Evolutionary conservation across 1,140 invertebrate genomes (phyloP).

Genomic region (Homarus americanus): DNA sequence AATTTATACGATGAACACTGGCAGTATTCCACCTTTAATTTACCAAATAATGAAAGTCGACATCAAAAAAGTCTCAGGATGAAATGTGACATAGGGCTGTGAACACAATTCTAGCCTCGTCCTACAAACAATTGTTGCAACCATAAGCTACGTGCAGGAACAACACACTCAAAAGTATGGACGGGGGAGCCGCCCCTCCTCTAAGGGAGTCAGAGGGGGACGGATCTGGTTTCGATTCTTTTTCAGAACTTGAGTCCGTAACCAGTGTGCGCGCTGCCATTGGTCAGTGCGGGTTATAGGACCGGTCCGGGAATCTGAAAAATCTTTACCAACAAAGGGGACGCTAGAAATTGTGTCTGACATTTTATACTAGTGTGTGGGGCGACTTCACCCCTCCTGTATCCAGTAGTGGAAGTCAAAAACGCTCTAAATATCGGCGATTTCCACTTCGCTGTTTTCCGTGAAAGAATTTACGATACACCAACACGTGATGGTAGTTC

Average conservation of each 20-base stretch:
- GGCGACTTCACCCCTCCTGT: slow-evolving; percentile 39
- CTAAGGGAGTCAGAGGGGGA: slow-evolving; percentile 40
- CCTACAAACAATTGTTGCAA: slow-evolving; percentile 26
- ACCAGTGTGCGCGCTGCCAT: slow-evolving; percentile 12
- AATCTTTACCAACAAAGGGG: slow-evolving; percentile 62
- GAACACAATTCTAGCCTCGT: neutral
- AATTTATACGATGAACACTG: no score
- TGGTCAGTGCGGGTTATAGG: slow-evolving; percentile 46
- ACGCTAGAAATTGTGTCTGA: slow-evolving; percentile 61
- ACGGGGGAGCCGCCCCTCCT: slow-evolving; percentile 3
- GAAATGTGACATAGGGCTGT: neutral
- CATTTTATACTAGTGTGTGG: slow-evolving; percentile 44
- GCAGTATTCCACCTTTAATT: no score
- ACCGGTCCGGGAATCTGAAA: slow-evolving; percentile 26
- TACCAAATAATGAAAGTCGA: no score
- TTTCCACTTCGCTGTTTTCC: slow-evolving; percentile 41
- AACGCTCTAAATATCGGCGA: slow-evolving; percentile 38
- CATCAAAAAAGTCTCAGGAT: no score
- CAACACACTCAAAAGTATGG: slow-evolving; percentile 41
- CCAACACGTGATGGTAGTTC: no score
- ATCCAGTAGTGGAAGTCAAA: slow-evolving; percentile 27
- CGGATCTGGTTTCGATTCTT: slow-evolving; percentile 53
- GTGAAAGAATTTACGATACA: slow-evolving; percentile 5
- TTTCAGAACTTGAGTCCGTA: slow-evolving; percentile 55
- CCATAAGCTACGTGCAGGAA: slow-evolving; percentile 32